Conservation (phyloP, 37 sponge, comb jelly and placozoan species). For the Halichondria panicea region DNA sequence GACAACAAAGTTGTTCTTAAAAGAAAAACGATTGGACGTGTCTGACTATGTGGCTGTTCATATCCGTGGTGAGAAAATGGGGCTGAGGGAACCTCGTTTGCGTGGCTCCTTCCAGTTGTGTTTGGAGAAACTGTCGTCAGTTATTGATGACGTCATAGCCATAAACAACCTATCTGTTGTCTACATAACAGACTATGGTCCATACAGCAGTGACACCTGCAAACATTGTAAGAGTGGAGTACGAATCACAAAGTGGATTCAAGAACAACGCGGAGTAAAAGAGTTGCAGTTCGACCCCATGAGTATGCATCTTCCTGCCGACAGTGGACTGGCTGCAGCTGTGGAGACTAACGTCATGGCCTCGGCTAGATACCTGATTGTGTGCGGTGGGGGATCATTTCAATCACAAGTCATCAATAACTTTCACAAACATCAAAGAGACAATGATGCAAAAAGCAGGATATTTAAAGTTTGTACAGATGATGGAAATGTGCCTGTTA, state of each 20-base stretch:
- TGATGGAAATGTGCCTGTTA: not conserved
- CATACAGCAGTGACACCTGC: conserved; percentile 42
- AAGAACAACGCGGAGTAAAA: not conserved
- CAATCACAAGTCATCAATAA: conserved; percentile 31
- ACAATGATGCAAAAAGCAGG: not conserved
- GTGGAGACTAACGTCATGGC: conserved; percentile 32
- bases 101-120: conserved; percentile 9
- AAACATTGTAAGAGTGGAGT: conserved; percentile 19
- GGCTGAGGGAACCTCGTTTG: conserved; percentile 17
- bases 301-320: not conserved
- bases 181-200: conserved; percentile 31
- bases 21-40: not conserved
- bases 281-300: conserved; percentile 28
- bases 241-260: not conserved
- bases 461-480: not conserved
- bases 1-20: not conserved
- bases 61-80: conserved; percentile 56
- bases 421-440: not conserved
- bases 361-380: conserved; percentile 5
- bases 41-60: conserved; percentile 25
- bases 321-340: conserved; percentile 39
- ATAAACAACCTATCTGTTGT: not conserved
- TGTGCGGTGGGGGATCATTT: conserved; percentile 54
- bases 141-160: not conserved
- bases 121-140: conserved; percentile 11